Evolutionary conservation across 2,888 invertebrate species (phyloP).

Genomic region (Callosobruchus maculatus): DNA sequence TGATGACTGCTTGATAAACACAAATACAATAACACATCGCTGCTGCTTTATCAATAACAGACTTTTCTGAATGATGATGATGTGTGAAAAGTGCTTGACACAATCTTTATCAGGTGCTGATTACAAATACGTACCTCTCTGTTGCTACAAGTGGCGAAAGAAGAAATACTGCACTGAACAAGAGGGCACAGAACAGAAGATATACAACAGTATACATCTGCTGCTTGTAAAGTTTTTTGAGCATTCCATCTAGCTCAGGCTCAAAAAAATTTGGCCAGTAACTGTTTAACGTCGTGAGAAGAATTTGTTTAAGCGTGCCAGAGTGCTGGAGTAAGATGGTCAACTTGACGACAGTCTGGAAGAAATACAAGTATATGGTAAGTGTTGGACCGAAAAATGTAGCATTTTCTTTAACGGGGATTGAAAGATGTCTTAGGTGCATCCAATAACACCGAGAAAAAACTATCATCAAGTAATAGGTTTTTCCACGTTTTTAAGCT

Average conservation of each 20-base stretch:
- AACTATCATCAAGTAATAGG: too few species aligned
- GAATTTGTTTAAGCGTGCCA: slow-evolving; percentile 1
- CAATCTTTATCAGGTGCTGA: too few species aligned
- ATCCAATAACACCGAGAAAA: too few species aligned
- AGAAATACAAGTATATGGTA: background rate
- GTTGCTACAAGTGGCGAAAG: slow-evolving; percentile 7
- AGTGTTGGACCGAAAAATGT: too few species aligned
- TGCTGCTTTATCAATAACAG: too few species aligned
- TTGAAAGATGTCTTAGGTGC: too few species aligned
- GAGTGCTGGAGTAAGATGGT: slow-evolving; percentile 8
- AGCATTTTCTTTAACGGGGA: too few species aligned
- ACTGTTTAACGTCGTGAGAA: slow-evolving; percentile 5
- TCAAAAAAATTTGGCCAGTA: slow-evolving; percentile 15
- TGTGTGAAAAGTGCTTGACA: too few species aligned
- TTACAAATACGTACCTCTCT: background rate
- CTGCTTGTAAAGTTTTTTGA: background rate
- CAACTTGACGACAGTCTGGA: slow-evolving; percentile 14
- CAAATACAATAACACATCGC: too few species aligned
- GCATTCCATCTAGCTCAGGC: background rate
- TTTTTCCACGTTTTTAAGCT: too few species aligned
- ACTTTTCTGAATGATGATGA: too few species aligned
- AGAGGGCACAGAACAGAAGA: background rate
- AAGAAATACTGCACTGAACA: slow-evolving; percentile 13
- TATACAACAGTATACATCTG: background rate
- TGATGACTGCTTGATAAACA: too few species aligned